Conservation (phyloP, 2,113 vertebrate species). For the Cyphomyrus plagiostoma region DNA sequence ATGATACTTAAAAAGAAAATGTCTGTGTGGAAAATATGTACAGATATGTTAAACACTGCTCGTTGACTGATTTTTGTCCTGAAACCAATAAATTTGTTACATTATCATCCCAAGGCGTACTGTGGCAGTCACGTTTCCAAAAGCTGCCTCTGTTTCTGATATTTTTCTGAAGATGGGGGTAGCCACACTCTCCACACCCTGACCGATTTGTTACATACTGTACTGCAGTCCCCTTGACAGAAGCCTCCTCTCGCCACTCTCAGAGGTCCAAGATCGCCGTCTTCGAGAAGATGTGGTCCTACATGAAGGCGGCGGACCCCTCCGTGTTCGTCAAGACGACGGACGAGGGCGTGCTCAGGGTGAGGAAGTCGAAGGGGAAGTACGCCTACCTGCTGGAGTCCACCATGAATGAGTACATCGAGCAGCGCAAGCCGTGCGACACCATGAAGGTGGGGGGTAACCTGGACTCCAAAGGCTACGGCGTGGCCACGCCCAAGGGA, state of each 20-base stretch:
- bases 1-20: neutral
- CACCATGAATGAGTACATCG: slow-evolving; percentile 98
- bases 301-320: slow-evolving; percentile 92
- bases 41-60: neutral
- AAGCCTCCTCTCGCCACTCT: neutral
- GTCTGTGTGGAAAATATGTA: neutral
- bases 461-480: slow-evolving; percentile 98
- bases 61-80: neutral
- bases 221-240: neutral
- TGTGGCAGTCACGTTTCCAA: neutral
- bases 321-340: slow-evolving; percentile 92
- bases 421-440: slow-evolving; percentile 93
- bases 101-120: neutral
- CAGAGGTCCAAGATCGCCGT: slow-evolving; percentile 95
- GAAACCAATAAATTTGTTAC: neutral
- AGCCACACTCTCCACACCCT: neutral
- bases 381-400: slow-evolving; percentile 96
- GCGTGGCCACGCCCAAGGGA: slow-evolving; percentile 94
- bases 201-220: neutral
- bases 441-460: slow-evolving; percentile 99
- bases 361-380: slow-evolving; percentile 93
- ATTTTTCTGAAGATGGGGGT: neutral
- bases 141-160: neutral
- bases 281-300: slow-evolving; percentile 99
- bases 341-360: slow-evolving; percentile 82